phyloP scores from a whole-genome alignment of 1,140 invertebrate species.

The Orchestia grillus region DNA sequence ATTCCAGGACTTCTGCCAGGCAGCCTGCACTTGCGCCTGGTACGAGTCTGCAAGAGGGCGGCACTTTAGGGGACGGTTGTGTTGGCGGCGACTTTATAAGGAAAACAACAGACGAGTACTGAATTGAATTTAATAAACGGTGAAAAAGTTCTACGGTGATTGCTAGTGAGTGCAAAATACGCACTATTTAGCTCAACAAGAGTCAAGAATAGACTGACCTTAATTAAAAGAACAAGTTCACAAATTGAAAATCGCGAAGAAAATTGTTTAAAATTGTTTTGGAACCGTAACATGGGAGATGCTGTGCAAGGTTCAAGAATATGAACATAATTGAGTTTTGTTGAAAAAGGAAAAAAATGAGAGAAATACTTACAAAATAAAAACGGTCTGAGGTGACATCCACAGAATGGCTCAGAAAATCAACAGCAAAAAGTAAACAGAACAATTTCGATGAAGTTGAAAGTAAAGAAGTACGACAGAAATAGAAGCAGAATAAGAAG shows the following conservation, averaged over 20 bases:
- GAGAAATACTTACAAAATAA: no score
- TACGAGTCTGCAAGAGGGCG: constrained; percentile 73
- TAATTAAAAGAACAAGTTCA: not conserved
- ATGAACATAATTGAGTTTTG: no score
- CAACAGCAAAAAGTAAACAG: no score
- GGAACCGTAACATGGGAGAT: no score
- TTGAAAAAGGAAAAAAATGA: no score
- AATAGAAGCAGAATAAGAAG: not conserved
- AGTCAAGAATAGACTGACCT: not conserved
- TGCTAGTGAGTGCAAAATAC: not conserved
- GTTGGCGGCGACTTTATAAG: not conserved
- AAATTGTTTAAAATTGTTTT: no score
- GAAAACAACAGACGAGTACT: not conserved
- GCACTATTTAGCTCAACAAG: not conserved
- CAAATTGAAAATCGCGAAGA: not conserved
- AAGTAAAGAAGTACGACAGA: not conserved
- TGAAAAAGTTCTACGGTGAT: not conserved
- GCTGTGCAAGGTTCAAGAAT: no score
- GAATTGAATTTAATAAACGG: not conserved
- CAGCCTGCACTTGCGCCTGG: constrained; percentile 91
- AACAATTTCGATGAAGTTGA: no score
- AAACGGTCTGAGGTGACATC: not conserved
- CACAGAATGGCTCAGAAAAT: no score
- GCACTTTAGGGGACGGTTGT: not conserved
- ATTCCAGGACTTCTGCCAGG: constrained; percentile 93